These are phyloP conservation scores for Phyllotreta striolata DNA, from an alignment of 2,888 invertebrate species.

Conservation along the genomic window DNA sequence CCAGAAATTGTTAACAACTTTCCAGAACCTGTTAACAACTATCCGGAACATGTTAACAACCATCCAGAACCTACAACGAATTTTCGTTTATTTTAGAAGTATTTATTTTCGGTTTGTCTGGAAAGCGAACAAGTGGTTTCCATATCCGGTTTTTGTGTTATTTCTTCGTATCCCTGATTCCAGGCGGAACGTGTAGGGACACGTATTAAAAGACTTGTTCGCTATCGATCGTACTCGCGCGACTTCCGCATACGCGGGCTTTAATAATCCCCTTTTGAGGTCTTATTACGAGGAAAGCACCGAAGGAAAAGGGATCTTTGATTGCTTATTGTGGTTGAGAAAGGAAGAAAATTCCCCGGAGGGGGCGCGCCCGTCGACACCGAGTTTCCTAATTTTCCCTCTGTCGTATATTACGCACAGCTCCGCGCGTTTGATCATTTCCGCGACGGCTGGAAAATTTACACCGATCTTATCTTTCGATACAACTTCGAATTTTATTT, in stretches of 20 bases:
- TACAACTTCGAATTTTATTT: too few species aligned
- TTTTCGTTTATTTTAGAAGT: too few species aligned
- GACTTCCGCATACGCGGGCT: conserved; percentile 32
- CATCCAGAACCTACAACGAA: too few species aligned
- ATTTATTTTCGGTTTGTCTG: too few species aligned
- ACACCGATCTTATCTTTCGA: too few species aligned
- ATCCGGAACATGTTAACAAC: too few species aligned
- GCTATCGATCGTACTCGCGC: conserved; percentile 25
- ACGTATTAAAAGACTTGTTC: not conserved
- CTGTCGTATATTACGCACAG: too few species aligned
- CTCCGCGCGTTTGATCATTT: too few species aligned
- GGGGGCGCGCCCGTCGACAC: conserved; percentile 24
- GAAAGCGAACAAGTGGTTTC: too few species aligned
- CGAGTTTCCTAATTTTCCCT: not conserved
- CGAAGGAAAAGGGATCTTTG: conserved; percentile 45
- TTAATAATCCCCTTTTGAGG: conserved; percentile 42
- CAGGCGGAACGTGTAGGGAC: not conserved
- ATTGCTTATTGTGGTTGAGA: conserved; percentile 46
- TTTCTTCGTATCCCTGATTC: conserved; percentile 8
- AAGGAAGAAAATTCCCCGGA: conserved; percentile 35
- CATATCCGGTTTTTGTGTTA: not conserved
- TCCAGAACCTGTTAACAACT: too few species aligned
- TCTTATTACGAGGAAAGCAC: conserved; percentile 38
- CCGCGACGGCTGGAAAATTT: too few species aligned
- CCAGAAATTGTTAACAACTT: too few species aligned